Percentiles rank a stretch among this genome's conserved stretches.
Evolutionary conservation across 2,113 vertebrate genomes (phyloP).

Genomic region (Delphinapterus leucas): DNA sequence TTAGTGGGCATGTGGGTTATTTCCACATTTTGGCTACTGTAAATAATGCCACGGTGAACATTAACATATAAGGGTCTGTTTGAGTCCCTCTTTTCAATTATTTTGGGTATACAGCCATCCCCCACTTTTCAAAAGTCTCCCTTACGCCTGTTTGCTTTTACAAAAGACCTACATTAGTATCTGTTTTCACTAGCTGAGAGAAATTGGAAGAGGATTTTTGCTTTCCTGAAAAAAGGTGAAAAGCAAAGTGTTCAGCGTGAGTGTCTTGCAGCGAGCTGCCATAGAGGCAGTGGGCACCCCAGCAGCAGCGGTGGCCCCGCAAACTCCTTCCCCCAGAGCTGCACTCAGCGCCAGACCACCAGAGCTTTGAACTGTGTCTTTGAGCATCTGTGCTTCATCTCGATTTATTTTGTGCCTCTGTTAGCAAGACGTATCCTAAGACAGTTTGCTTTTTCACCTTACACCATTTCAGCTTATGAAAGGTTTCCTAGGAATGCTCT

Average conservation of each 20-base stretch:
- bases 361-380: background rate
- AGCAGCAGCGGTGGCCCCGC: background rate
- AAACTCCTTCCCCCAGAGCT: background rate
- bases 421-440: background rate
- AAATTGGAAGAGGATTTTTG: background rate
- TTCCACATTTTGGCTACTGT: background rate
- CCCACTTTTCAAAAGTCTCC: background rate
- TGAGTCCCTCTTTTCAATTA: background rate
- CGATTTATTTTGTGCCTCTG: background rate
- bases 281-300: background rate
- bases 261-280: background rate
- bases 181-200: background rate
- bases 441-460: no score
- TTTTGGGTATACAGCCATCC: background rate
- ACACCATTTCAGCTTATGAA: background rate
- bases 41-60: background rate
- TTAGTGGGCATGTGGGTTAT: background rate
- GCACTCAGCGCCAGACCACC: accelerated
- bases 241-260: background rate
- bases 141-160: background rate
- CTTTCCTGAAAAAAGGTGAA: background rate
- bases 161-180: background rate
- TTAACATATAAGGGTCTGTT: background rate
- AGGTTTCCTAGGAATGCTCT: background rate
- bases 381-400: background rate